These are phyloP conservation scores for Drosophila kambysellisi DNA, from an alignment of 2,888 invertebrate species.

Conservation along the genomic window DNA sequence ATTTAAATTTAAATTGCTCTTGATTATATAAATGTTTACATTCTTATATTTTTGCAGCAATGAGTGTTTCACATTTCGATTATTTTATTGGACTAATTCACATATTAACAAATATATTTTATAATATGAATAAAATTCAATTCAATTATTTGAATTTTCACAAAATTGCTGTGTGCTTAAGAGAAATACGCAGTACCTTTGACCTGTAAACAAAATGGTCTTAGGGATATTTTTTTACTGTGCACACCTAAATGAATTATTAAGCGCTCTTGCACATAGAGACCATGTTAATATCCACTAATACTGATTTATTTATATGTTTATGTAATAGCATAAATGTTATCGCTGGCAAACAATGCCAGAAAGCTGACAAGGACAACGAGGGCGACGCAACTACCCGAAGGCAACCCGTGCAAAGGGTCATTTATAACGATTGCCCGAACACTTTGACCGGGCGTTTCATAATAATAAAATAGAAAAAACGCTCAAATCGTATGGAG, in stretches of 20 bases:
- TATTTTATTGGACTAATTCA: background rate
- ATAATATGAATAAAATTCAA: background rate
- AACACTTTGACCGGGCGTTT: conserved; percentile 47
- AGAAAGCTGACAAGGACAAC: conserved; percentile 40
- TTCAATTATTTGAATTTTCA: background rate
- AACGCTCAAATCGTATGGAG: conserved; percentile 10
- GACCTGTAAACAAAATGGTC: background rate
- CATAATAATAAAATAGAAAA: conserved; percentile 72
- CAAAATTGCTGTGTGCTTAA: background rate
- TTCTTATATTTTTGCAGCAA: background rate
- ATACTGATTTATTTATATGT: conserved; percentile 79
- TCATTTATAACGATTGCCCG: conserved; percentile 76
- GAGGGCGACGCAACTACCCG: conserved; percentile 38
- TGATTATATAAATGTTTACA: background rate
- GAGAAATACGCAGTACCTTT: background rate
- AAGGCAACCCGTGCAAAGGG: conserved; percentile 60
- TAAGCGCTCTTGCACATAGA: conserved; percentile 40
- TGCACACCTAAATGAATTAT: conserved; percentile 57
- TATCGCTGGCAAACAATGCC: conserved; percentile 71
- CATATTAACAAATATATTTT: background rate
- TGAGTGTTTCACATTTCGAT: background rate
- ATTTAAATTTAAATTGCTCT: background rate
- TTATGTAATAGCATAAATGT: conserved; percentile 78
- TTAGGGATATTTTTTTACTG: conserved; percentile 41
- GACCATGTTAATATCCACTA: conserved; percentile 54